phyloP scores from a whole-genome alignment of 1,140 invertebrate species.

The Papilio polytes region DNA sequence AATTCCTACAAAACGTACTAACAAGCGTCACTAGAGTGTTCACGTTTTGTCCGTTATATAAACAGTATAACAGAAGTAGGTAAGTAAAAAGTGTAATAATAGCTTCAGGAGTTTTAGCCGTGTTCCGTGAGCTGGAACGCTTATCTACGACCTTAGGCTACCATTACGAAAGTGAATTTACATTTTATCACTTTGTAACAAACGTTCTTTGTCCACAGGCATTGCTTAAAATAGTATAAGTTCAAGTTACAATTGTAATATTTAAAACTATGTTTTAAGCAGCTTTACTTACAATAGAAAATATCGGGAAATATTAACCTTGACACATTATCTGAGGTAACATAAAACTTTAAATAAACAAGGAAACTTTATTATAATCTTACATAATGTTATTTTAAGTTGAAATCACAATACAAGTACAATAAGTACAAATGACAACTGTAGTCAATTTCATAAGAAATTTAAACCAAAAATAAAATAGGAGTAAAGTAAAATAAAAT shows the following conservation, averaged over 20 bases:
- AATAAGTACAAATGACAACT: too few species aligned
- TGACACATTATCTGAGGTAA: too few species aligned
- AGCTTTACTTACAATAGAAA: background rate
- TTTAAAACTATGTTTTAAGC: background rate
- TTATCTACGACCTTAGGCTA: conserved; percentile 14
- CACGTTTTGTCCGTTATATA: background rate
- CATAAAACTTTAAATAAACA: too few species aligned
- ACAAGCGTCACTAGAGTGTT: background rate
- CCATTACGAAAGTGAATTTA: conserved; percentile 7
- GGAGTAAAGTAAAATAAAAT: too few species aligned
- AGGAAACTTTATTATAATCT: background rate
- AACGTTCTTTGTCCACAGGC: conserved; percentile 3
- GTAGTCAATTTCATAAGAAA: too few species aligned
- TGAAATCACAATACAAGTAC: too few species aligned
- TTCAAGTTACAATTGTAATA: background rate
- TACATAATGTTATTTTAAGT: background rate
- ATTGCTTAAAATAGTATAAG: background rate
- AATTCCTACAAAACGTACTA: background rate
- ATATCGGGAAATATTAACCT: too few species aligned
- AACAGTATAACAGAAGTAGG: conserved; percentile 8
- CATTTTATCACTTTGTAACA: conserved; percentile 23
- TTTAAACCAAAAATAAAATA: too few species aligned
- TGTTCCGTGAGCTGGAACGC: conserved; percentile 15
- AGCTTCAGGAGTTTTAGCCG: background rate
- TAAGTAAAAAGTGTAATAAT: conserved; percentile 1